Percentiles rank a stretch among this genome's conserved stretches.
Conservation (phyloP, 2,797 vertebrate species). For the Gobio occitaniae region DNA sequence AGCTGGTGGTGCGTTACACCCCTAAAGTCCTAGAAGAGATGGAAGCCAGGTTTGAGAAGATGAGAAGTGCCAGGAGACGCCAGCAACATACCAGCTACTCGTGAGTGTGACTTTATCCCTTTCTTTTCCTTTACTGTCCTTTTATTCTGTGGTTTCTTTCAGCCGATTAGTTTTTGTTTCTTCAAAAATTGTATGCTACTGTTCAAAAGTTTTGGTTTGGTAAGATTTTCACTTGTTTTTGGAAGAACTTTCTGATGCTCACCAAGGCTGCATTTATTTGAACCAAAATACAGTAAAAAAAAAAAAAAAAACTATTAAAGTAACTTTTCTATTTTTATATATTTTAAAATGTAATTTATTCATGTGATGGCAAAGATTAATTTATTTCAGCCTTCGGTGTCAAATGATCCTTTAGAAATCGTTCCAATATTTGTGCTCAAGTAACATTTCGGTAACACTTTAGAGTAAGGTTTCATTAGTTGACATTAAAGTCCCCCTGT, state of each 20-base stretch:
- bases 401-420: neutral
- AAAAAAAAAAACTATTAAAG: too few relatives aligned
- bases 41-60: conserved; percentile 95
- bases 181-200: neutral
- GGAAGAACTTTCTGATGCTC: neutral
- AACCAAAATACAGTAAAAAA: neutral
- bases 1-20: conserved; percentile 91
- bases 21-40: conserved; percentile 93
- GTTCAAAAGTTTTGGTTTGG: neutral
- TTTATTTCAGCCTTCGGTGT: neutral
- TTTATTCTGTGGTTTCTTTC: conserved; percentile 37
- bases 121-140: neutral
- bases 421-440: neutral
- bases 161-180: neutral
- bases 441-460: neutral
- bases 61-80: conserved; percentile 89
- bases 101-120: conserved; percentile 72
- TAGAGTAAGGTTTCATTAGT: too few relatives aligned
- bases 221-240: neutral
- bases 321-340: too few relatives aligned
- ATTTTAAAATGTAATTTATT: neutral
- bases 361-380: neutral
- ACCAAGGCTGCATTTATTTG: neutral
- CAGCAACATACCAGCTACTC: conserved; percentile 94
- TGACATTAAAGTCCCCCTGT: too few relatives aligned